Evolutionary conservation across 2,797 vertebrate genomes (phyloP).

Genomic region (Melanotaenia nigrans): DNA sequence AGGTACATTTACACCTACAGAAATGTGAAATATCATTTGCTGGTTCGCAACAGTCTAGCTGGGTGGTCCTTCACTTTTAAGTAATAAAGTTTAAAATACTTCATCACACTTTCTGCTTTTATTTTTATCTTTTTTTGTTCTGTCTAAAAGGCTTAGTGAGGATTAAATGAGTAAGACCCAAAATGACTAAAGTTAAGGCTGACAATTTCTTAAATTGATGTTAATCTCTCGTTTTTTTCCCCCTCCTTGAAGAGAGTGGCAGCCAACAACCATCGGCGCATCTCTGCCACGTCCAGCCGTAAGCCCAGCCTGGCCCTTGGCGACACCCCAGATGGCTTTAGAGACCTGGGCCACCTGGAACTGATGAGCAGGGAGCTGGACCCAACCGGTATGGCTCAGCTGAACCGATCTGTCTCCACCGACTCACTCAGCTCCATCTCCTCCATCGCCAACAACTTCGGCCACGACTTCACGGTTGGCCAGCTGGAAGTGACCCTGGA

Average conservation of each 20-base stretch:
- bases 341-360: constrained; percentile 92
- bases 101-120: too few relatives aligned
- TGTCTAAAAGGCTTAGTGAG: not conserved
- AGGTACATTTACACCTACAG: constrained; percentile 80
- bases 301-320: constrained; percentile 89
- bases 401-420: constrained; percentile 91
- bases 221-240: not conserved
- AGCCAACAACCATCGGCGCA: constrained; percentile 77
- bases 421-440: constrained; percentile 97
- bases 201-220: not conserved
- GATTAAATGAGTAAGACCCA: not conserved
- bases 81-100: not conserved
- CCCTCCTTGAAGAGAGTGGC: constrained; percentile 79
- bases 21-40: not conserved
- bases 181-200: not conserved
- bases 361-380: constrained; percentile 91
- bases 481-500: constrained; percentile 95
- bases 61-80: not conserved
- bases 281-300: constrained; percentile 78
- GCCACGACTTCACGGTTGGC: constrained; percentile 93
- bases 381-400: constrained; percentile 73
- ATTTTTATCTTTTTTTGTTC: not conserved
- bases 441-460: constrained; percentile 95
- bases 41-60: not conserved
- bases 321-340: constrained; percentile 89